A percentile compares a stretch with the other conserved stretches of the same genome.
Evolutionary conservation across 2,888 invertebrate genomes (phyloP).

Genomic region (Brachynemurus nebulosus): DNA sequence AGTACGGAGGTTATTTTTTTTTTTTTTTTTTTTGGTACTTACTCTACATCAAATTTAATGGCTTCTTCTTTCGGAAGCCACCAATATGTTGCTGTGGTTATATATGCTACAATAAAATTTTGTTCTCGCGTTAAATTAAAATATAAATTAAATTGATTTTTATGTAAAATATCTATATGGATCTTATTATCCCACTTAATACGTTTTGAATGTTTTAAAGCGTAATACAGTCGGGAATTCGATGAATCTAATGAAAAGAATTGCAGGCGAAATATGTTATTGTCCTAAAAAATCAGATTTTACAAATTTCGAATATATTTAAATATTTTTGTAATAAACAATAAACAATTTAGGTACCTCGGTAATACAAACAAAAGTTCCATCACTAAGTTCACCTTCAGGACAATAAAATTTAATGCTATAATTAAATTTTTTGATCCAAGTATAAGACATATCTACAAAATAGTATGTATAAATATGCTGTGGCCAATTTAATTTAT

Average conservation of each 20-base stretch:
- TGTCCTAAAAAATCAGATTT: no score
- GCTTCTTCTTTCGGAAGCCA: constrained; percentile 4
- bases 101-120: neutral
- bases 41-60: neutral
- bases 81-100: neutral
- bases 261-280: no score
- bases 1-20: neutral
- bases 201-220: neutral
- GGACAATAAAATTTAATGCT: neutral
- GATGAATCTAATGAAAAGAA: neutral
- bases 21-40: neutral
- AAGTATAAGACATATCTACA: neutral
- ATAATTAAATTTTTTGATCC: neutral
- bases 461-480: neutral
- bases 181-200: neutral
- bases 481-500: neutral
- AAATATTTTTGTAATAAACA: neutral
- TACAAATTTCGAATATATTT: neutral
- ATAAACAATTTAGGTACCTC: neutral
- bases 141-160: neutral
- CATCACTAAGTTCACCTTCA: neutral
- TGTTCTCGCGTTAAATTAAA: neutral
- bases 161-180: neutral
- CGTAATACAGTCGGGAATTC: neutral
- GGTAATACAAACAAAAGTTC: neutral